These are phyloP conservation scores for Limosa lapponica DNA, from an alignment of 2,797 vertebrate genomes.

Conservation along the genomic window DNA sequence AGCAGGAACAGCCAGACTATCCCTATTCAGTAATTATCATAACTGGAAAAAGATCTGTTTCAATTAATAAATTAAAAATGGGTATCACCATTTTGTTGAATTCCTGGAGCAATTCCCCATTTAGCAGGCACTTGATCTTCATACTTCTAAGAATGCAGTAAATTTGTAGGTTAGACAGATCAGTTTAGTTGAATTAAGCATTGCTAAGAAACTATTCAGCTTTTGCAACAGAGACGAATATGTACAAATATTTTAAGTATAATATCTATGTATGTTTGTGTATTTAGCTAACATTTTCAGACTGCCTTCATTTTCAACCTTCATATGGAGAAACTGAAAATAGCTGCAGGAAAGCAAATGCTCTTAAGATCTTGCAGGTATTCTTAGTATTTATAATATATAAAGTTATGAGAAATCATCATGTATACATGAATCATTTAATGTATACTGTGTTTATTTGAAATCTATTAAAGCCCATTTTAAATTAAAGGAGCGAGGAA, in stretches of 20 bases:
- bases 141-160: background rate
- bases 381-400: background rate
- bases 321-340: background rate
- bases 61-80: background rate
- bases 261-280: accelerated
- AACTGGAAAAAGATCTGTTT: background rate
- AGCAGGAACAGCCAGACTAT: background rate
- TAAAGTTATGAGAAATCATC: background rate
- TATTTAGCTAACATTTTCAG: background rate
- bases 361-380: background rate
- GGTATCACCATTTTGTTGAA: background rate
- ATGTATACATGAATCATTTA: background rate
- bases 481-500: background rate
- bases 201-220: background rate
- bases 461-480: background rate
- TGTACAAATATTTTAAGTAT: background rate
- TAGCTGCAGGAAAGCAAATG: background rate
- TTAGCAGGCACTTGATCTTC: background rate
- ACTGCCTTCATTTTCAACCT: background rate
- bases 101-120: background rate
- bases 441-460: background rate
- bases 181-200: background rate
- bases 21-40: background rate
- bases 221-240: background rate
- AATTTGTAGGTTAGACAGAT: background rate